phyloP scores from a whole-genome alignment of 1,140 invertebrate species.

The Formica selysi region DNA sequence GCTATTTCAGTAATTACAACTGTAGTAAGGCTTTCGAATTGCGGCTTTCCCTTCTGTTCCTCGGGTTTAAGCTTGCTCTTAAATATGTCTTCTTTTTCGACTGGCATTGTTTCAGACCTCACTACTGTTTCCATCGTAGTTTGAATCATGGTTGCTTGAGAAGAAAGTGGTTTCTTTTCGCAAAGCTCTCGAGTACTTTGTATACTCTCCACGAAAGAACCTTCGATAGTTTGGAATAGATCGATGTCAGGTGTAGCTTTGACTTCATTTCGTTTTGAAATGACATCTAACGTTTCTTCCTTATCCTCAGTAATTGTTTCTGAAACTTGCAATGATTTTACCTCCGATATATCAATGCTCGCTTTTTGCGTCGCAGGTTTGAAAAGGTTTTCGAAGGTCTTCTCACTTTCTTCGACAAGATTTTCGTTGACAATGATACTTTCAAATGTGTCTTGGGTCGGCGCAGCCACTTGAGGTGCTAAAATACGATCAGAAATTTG shows the following conservation, averaged over 20 bases:
- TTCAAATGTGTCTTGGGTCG: constrained; percentile 82
- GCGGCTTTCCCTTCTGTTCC: constrained; percentile 74
- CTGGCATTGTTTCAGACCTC: constrained; percentile 80
- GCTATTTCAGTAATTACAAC: constrained; percentile 78
- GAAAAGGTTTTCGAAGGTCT: constrained; percentile 76
- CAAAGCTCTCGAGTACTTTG: constrained; percentile 78
- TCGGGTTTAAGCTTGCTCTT: constrained; percentile 70
- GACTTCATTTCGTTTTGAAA: constrained; percentile 64
- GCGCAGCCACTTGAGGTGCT: constrained; percentile 74
- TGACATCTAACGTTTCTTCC: constrained; percentile 76
- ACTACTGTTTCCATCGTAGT: constrained; percentile 84
- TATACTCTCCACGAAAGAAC: constrained; percentile 80
- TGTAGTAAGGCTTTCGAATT: constrained; percentile 77
- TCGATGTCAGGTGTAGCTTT: constrained; percentile 78
- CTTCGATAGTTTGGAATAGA: constrained; percentile 79
- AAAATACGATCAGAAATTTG: constrained; percentile 71
- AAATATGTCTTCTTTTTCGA: constrained; percentile 79
- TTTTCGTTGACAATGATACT: constrained; percentile 83
- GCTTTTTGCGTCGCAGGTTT: constrained; percentile 81
- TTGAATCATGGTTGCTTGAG: constrained; percentile 83
- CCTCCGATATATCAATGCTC: constrained; percentile 80
- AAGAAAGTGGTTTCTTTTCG: constrained; percentile 72
- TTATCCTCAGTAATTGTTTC: constrained; percentile 84
- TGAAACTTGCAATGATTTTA: constrained; percentile 83
- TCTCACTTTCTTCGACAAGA: constrained; percentile 82